Percentiles rank a stretch among this genome's conserved stretches.
Evolutionary conservation across 2,113 vertebrate genomes (phyloP).

Genomic region (Pelecanus crispus): DNA sequence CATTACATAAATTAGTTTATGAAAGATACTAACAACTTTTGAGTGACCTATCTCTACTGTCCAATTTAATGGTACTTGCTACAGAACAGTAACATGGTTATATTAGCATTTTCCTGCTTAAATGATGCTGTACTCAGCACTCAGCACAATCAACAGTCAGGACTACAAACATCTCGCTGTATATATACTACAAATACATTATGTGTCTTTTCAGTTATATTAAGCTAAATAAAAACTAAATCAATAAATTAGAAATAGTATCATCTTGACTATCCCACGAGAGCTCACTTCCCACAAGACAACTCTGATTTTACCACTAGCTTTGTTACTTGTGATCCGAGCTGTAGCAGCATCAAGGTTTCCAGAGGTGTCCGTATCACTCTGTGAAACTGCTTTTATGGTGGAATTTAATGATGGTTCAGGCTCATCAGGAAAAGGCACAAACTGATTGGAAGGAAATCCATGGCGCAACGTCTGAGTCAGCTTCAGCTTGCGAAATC

Average conservation of each 20-base stretch:
- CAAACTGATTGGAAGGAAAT: conserved; percentile 83
- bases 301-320: conserved; percentile 71
- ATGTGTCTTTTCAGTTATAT: neutral
- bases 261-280: neutral
- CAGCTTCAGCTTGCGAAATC: conserved; percentile 92
- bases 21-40: neutral
- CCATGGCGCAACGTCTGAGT: conserved; percentile 91
- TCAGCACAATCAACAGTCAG: neutral
- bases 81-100: neutral
- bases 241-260: neutral
- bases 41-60: neutral
- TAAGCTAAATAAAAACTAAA: neutral
- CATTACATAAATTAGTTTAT: neutral
- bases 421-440: conserved; percentile 82
- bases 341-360: conserved; percentile 53
- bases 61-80: neutral
- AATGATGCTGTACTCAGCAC: neutral
- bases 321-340: conserved; percentile 75
- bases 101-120: neutral
- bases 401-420: conserved; percentile 82
- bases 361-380: conserved; percentile 41
- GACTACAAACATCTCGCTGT: neutral
- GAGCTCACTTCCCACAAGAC: neutral
- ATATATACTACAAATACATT: too few species aligned
- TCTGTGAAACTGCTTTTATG: conserved; percentile 76